Conservation (phyloP, 2,888 invertebrate genomes). For the Agelastica alni region DNA sequence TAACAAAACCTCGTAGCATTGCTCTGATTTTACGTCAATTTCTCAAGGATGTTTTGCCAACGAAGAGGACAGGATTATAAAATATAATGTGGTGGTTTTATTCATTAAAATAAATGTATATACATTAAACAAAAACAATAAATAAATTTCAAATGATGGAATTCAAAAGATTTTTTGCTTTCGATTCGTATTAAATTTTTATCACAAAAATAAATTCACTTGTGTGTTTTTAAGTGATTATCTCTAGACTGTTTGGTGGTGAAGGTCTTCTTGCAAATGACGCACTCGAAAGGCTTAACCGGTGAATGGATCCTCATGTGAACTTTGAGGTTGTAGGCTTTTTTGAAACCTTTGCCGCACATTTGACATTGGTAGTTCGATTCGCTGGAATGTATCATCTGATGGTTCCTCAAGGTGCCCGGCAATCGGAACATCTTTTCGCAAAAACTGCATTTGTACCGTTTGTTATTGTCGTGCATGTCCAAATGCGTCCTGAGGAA, state of each 20-base stretch:
- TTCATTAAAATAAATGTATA: no score
- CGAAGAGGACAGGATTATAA: no score
- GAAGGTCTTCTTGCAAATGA: slow-evolving; percentile 62
- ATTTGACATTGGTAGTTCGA: slow-evolving; percentile 33
- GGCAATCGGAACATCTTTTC: slow-evolving; percentile 39
- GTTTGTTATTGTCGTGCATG: slow-evolving; percentile 27
- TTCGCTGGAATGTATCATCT: slow-evolving; percentile 40
- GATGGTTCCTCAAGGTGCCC: slow-evolving; percentile 39
- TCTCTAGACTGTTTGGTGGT: slow-evolving; percentile 47
- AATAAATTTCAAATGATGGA: no score
- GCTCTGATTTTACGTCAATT: no score
- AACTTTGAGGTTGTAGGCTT: slow-evolving; percentile 52
- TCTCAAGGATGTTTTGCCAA: no score
- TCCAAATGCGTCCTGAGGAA: slow-evolving; percentile 29
- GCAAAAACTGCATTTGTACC: slow-evolving; percentile 35
- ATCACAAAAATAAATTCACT: slow-evolving; percentile 12
- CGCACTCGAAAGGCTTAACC: slow-evolving; percentile 54
- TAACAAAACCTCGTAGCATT: no score
- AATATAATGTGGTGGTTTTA: no score
- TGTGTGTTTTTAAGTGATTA: slow-evolving; percentile 32
- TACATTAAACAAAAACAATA: no score
- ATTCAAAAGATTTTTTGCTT: no score
- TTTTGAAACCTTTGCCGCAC: slow-evolving; percentile 36
- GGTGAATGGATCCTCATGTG: slow-evolving; percentile 59
- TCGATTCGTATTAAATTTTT: no score